phyloP scores from a whole-genome alignment of 2,113 vertebrate genomes.

The Urocitellus parryii region DNA sequence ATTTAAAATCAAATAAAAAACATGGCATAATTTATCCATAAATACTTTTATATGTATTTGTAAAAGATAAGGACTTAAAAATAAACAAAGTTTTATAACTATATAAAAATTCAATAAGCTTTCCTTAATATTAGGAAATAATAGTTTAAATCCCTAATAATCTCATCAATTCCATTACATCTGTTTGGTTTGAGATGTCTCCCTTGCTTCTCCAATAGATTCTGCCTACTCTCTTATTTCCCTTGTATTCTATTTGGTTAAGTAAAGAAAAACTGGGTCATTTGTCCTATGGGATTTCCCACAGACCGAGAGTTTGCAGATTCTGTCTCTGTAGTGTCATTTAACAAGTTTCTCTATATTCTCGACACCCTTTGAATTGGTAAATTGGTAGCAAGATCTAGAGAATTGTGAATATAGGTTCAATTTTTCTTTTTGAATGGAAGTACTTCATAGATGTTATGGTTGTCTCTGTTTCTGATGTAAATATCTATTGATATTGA shows the following conservation, averaged over 20 bases:
- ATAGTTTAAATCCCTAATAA: not conserved
- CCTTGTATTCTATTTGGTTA: not conserved
- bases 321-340: not conserved
- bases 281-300: not conserved
- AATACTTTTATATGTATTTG: not conserved
- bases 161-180: not conserved
- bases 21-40: not conserved
- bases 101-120: not conserved
- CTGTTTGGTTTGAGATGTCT: not conserved
- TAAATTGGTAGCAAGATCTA: not conserved
- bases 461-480: not conserved
- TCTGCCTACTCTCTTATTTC: not conserved
- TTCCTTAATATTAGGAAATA: not conserved
- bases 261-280: not conserved
- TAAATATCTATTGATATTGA: not conserved
- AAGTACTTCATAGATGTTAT: slow-evolving; percentile 5
- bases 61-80: not conserved
- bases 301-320: not conserved
- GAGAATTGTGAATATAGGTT: not conserved
- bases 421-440: slow-evolving; percentile 6
- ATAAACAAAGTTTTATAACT: not conserved
- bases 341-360: not conserved
- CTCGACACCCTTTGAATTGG: not conserved
- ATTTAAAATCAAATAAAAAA: slow-evolving; percentile 16
- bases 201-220: not conserved